Conservation (phyloP, 2,797 vertebrate genomes). For the Danio jaintianensis region DNA sequence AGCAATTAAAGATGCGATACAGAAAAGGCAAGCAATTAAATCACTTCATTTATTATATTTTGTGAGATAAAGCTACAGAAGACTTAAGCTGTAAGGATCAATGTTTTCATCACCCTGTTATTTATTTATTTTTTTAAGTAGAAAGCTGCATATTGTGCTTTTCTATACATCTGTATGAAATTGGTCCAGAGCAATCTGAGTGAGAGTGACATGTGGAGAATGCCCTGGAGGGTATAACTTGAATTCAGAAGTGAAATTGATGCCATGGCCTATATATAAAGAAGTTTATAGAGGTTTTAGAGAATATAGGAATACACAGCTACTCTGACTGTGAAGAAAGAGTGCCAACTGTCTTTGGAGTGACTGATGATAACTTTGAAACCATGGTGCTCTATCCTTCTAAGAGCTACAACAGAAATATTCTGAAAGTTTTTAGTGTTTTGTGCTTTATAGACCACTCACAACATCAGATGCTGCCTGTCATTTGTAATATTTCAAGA, state of each 20-base stretch:
- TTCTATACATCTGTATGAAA: conserved; percentile 20
- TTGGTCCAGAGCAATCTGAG: neutral
- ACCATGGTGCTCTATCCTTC: neutral
- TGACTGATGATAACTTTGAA: neutral
- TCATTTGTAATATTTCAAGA: neutral
- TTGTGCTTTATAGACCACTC: neutral
- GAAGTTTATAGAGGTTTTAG: neutral
- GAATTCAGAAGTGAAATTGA: conserved; percentile 5
- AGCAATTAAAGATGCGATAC: neutral
- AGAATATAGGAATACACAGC: neutral
- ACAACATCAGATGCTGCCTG: neutral
- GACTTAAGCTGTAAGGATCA: neutral
- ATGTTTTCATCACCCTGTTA: neutral
- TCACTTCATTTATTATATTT: neutral
- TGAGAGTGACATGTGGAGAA: neutral
- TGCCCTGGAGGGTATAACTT: neutral
- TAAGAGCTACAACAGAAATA: neutral
- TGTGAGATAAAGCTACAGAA: neutral
- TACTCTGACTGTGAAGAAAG: neutral
- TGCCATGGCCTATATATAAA: conserved; percentile 11
- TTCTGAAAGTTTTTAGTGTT: neutral
- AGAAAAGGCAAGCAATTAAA: neutral
- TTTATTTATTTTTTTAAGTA: no score
- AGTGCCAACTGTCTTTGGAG: neutral
- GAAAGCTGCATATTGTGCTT: neutral